phyloP scores from a whole-genome alignment of 2,888 invertebrate genomes.

The Macrophya annulata region DNA sequence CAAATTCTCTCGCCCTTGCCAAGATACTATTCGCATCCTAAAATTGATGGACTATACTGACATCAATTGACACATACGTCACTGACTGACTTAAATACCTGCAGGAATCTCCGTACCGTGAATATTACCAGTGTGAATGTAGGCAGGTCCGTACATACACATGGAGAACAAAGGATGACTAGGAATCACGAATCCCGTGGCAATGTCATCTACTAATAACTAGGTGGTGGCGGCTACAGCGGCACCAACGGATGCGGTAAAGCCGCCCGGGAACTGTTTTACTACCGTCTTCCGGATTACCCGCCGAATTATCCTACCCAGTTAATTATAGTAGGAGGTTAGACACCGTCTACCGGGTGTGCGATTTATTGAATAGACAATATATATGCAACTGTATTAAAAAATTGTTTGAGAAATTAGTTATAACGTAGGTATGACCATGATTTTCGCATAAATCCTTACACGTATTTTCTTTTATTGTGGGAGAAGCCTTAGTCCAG shows the following conservation, averaged over 20 bases:
- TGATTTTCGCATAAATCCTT: neutral
- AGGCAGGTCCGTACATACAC: neutral
- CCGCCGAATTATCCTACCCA: constrained; percentile 46
- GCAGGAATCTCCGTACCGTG: neutral
- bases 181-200: constrained; percentile 69
- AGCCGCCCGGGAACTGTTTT: constrained; percentile 70
- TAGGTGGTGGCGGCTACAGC: constrained; percentile 68
- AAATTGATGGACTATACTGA: neutral
- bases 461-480: neutral
- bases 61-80: constrained; percentile 7
- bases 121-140: neutral
- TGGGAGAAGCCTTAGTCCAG: constrained; percentile 7
- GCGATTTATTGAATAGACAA: neutral
- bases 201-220: constrained; percentile 70
- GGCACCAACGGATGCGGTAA: constrained; percentile 66
- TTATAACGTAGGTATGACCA: neutral
- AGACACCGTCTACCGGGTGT: constrained; percentile 11
- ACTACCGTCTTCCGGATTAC: constrained; percentile 72
- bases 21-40: neutral
- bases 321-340: constrained; percentile 40
- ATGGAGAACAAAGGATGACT: constrained; percentile 44
- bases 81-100: neutral
- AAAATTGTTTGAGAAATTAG: neutral
- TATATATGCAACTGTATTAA: neutral
- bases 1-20: too few species aligned